These are phyloP conservation scores for Mastomys coucha DNA, from an alignment of 2,113 vertebrate genomes.

Conservation along the genomic window DNA sequence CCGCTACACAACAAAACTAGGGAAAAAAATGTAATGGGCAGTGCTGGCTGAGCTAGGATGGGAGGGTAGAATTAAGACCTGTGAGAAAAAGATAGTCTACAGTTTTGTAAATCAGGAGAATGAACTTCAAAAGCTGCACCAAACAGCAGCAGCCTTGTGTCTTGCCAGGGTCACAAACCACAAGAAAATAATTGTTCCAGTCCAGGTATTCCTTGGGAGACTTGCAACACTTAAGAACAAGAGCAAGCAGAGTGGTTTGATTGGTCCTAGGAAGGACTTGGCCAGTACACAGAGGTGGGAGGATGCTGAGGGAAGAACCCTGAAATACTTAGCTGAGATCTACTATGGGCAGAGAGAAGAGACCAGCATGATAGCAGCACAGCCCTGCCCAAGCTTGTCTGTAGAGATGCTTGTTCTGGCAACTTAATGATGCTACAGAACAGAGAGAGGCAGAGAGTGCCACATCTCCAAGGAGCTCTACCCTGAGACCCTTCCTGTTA, in stretches of 20 bases:
- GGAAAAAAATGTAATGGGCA: background rate
- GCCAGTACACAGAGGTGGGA: background rate
- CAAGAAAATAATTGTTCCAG: background rate
- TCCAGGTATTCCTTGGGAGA: background rate
- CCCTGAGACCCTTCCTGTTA: fast-evolving
- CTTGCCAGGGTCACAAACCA: background rate
- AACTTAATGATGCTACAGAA: background rate
- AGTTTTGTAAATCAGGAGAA: background rate
- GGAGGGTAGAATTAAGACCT: background rate
- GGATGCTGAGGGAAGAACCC: background rate
- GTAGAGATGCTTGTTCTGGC: background rate
- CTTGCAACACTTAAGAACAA: background rate
- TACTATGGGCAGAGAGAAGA: background rate
- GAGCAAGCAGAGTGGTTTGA: background rate
- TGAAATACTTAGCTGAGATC: background rate
- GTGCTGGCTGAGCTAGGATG: background rate
- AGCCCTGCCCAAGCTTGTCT: background rate
- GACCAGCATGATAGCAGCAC: background rate
- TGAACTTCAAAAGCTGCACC: background rate
- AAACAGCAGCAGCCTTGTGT: background rate
- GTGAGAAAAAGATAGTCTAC: background rate
- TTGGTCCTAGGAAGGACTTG: background rate
- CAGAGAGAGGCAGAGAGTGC: background rate
- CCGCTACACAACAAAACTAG: background rate
- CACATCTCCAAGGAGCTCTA: background rate